Evolutionary conservation across 1,140 invertebrate species (phyloP).

Genomic region (Monochamus saltuarius): DNA sequence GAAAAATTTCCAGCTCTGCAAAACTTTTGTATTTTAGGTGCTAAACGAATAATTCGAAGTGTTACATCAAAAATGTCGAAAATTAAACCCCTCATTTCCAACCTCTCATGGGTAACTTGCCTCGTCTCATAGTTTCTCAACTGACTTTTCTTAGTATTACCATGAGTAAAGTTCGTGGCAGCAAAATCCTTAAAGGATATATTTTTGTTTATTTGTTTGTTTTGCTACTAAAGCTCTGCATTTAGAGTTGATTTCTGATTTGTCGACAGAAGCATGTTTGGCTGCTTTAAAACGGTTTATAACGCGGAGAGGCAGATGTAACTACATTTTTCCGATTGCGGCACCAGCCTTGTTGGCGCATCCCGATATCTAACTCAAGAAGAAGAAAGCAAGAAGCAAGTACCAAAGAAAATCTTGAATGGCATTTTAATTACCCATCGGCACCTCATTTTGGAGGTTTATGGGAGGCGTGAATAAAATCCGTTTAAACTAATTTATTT

Average conservation of each 20-base stretch:
- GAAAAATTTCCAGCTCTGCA: constrained; percentile 17
- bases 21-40: constrained; percentile 22
- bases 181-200: constrained; percentile 41
- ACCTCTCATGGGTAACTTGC: constrained; percentile 31
- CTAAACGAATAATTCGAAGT: constrained; percentile 7
- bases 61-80: constrained; percentile 15
- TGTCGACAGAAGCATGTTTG: constrained; percentile 49
- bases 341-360: constrained; percentile 51
- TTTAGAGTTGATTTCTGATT: constrained; percentile 39
- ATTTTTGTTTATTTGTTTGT: constrained; percentile 50
- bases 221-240: constrained; percentile 44
- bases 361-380: constrained; percentile 3
- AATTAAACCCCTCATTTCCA: constrained; percentile 10
- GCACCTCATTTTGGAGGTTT: constrained; percentile 14
- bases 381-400: not conserved
- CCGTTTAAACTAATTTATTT: constrained; percentile 10
- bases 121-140: constrained; percentile 31
- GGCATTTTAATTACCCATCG: constrained; percentile 30
- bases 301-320: constrained; percentile 34
- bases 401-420: constrained; percentile 28
- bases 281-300: constrained; percentile 48
- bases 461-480: constrained; percentile 15
- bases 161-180: constrained; percentile 20
- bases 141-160: constrained; percentile 32
- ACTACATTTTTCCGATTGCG: constrained; percentile 47